Evolutionary conservation across 2,888 invertebrate genomes (phyloP).

Genomic region (Poecilobothrus nobilitatus): DNA sequence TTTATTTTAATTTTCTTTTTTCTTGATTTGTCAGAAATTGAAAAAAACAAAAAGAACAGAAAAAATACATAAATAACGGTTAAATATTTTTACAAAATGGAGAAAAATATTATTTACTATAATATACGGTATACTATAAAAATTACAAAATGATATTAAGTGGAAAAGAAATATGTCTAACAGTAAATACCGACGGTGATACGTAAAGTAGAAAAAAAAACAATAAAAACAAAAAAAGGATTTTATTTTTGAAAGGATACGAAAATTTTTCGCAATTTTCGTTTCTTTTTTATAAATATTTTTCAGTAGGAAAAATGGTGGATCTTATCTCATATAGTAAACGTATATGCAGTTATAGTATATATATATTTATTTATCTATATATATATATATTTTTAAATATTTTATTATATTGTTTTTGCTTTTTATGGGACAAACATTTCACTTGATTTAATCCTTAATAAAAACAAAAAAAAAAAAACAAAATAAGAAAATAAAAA

Average conservation of each 20-base stretch:
- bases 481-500: no score
- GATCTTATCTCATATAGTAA: not conserved
- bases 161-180: not conserved
- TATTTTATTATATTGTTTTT: not conserved
- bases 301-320: not conserved
- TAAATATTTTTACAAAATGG: not conserved
- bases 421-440: slow-evolving; percentile 5
- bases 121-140: not conserved
- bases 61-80: not conserved
- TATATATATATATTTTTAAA: not conserved
- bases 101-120: not conserved
- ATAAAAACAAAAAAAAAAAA: not conserved
- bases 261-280: not conserved
- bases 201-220: not conserved
- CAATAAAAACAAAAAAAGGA: no score
- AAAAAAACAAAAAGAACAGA: no score
- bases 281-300: not conserved
- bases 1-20: no score
- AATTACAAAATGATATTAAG: not conserved
- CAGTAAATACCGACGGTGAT: not conserved
- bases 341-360: no score
- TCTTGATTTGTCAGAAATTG: no score
- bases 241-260: no score
- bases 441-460: not conserved
- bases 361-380: not conserved